Evolutionary conservation across 2,797 vertebrate species (phyloP).

Genomic region (Acipenser ruthenus): DNA sequence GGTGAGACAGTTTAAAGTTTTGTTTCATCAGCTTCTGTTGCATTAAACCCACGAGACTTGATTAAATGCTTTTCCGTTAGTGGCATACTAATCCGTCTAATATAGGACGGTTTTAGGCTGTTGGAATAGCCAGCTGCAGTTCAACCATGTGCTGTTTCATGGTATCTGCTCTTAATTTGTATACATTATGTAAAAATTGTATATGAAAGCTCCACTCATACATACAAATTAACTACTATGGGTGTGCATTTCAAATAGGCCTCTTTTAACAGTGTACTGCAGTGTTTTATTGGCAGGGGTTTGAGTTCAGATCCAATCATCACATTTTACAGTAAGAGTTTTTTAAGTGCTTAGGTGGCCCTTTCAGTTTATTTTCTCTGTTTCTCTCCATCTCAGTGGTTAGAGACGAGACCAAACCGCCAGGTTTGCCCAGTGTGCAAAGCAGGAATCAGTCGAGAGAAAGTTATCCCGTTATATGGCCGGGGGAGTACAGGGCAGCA

Average conservation of each 20-base stretch:
- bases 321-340: neutral
- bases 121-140: too few species aligned
- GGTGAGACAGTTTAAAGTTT: conserved; percentile 58
- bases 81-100: too few species aligned
- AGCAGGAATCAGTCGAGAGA: conserved; percentile 94
- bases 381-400: conserved; percentile 62
- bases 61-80: neutral
- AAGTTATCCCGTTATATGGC: conserved; percentile 95
- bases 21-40: conserved; percentile 23
- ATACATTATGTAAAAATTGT: too few species aligned
- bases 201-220: too few species aligned
- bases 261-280: too few species aligned
- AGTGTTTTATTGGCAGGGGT: too few species aligned
- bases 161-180: too few species aligned
- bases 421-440: conserved; percentile 98
- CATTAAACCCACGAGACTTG: conserved; percentile 1
- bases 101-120: too few species aligned
- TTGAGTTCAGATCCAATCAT: too few species aligned
- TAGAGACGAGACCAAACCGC: conserved; percentile 92
- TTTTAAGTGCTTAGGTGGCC: neutral
- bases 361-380: neutral
- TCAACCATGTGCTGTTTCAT: too few species aligned
- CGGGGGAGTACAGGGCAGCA: conserved; percentile 92
- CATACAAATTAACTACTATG: too few species aligned
- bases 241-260: too few species aligned